Conservation (phyloP, 2,888 invertebrate genomes). For the Drosophila affinis region DNA sequence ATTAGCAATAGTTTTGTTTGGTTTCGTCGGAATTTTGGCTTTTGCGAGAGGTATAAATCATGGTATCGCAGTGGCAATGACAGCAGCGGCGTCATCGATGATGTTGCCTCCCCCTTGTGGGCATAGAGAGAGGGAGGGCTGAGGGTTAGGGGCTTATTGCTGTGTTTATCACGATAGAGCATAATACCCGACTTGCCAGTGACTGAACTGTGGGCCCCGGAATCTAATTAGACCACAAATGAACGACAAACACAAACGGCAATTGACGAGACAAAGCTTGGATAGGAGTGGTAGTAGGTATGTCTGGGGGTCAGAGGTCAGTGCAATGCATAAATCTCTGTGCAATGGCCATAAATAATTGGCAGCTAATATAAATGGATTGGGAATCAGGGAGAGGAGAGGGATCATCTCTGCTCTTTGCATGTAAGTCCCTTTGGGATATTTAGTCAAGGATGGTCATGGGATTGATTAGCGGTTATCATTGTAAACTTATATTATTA, state of each 20-base stretch:
- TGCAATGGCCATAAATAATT: constrained; percentile 41
- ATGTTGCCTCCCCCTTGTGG: constrained; percentile 12
- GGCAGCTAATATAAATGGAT: constrained; percentile 36
- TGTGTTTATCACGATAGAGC: constrained; percentile 22
- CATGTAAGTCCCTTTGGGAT: not conserved
- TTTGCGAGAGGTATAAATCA: constrained; percentile 41
- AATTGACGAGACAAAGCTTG: not conserved
- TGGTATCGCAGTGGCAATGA: constrained; percentile 32
- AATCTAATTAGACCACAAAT: constrained; percentile 60
- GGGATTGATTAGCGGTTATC: not conserved
- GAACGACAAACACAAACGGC: constrained; percentile 19
- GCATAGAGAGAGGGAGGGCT: not conserved
- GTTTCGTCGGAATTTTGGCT: constrained; percentile 33
- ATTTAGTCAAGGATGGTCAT: constrained; percentile 12
- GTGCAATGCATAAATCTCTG: not conserved
- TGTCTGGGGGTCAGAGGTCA: not conserved
- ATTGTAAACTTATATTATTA: not conserved
- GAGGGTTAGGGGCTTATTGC: not conserved
- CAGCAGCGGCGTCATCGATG: constrained; percentile 47
- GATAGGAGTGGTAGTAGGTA: not conserved
- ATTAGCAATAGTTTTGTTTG: constrained; percentile 64
- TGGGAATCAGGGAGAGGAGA: not conserved
- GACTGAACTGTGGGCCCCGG: constrained; percentile 11
- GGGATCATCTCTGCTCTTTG: not conserved
- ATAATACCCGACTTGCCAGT: constrained; percentile 23